Evolutionary conservation across 2,797 vertebrate species (phyloP), one percentile per base, ranked within the genome.

Genomic region (Chelonia mydas): DNA sequence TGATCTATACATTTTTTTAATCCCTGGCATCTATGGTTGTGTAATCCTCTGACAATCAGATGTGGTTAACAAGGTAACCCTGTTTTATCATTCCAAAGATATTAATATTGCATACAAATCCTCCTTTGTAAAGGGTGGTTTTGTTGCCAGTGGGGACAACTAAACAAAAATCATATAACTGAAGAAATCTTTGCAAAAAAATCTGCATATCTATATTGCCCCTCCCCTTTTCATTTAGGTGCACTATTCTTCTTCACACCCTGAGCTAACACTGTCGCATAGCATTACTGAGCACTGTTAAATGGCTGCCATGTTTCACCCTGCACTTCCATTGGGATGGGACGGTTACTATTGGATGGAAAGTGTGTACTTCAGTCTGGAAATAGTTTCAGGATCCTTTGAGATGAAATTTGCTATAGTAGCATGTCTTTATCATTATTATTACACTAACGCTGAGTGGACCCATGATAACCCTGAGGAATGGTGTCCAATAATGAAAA

Each of bases 391-490:
- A 31, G 90, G 88, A 88, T 92, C 23, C 59, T 41, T 31, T 19
- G 41, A 28, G 84, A 85, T 37, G 61, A 41, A 5, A 55, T 83
- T 87, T 94, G 89, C 31, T 57, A 2, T 53, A 50, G 33, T 23
- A 57, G 2, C 83, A 50, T 16, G n/a, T 0, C 5, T 90, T 94
- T 92, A 93, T 81, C 89, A 3, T 54, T 90, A 80, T 95, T 80
- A 87, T 83, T 88, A 4, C n/a, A 87, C 23, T 85, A 80, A 88
- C 86, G 87, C 72, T 90, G 84, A 89, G 33, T 3, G 11, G 47
- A 57, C 19, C 19, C 49, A n/a, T 45, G 61, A 88, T 91, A 93
- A 88, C 49, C 84, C 41, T 65, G 31, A 88, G 53, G 90, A 94
- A 91, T 9, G 2, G 4, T 33, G 55, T 77, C 45, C 68, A 47